Evolutionary conservation across 2,888 invertebrate genomes (phyloP).

Genomic region (Epirrhoe alternata): DNA sequence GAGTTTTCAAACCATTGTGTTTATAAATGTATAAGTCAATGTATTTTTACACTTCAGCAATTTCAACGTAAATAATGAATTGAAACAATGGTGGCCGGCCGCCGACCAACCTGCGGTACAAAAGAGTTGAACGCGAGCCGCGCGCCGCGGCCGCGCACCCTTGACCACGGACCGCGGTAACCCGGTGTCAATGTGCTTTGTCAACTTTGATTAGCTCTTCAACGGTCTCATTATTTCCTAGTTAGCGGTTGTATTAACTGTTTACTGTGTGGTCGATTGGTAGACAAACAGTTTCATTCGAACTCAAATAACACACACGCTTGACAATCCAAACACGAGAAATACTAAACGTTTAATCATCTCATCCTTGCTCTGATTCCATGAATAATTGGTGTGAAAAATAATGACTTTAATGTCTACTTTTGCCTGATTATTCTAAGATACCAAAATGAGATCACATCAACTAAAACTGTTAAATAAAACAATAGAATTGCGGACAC

Average conservation of each 20-base stretch:
- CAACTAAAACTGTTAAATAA: slow-evolving; percentile 2
- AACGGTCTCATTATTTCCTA: slow-evolving; percentile 21
- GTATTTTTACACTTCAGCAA: slow-evolving; percentile 1
- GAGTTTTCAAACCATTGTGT: not conserved
- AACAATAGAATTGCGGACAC: slow-evolving; percentile 3
- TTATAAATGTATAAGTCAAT: slow-evolving; percentile 12
- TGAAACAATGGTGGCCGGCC: slow-evolving; percentile 18
- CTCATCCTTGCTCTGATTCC: not conserved
- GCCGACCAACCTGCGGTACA: slow-evolving; percentile 33
- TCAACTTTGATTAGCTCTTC: slow-evolving; percentile 28
- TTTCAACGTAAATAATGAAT: slow-evolving; percentile 16
- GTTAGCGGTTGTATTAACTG: slow-evolving; percentile 16
- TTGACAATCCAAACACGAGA: not conserved
- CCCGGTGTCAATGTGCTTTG: slow-evolving; percentile 25
- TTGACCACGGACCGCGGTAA: slow-evolving; percentile 17
- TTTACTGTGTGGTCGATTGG: not conserved
- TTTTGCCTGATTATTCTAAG: not conserved
- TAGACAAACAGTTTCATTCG: slow-evolving; percentile 3
- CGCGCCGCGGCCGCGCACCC: slow-evolving; percentile 5
- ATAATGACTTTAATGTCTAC: not conserved
- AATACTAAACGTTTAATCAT: not conserved
- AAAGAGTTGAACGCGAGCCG: slow-evolving; percentile 69
- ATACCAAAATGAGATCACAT: not conserved
- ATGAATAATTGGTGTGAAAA: not conserved
- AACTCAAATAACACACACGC: not conserved